Percentiles rank a stretch among this genome's conserved stretches.
These are phyloP conservation scores for Athalia cordata DNA, from an alignment of 2,888 invertebrate species.

Conservation along the genomic window DNA sequence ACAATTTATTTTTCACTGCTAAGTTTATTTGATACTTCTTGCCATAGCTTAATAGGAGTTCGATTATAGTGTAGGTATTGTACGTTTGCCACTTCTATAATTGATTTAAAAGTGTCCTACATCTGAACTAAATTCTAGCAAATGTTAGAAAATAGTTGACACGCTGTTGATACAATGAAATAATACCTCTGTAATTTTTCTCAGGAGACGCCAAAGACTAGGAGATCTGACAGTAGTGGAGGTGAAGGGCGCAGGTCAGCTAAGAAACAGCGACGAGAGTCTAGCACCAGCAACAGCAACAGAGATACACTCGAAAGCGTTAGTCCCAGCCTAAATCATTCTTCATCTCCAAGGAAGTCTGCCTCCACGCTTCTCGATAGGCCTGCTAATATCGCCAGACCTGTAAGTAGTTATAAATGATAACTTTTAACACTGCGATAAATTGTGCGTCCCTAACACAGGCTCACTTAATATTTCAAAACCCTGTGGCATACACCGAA, in stretches of 20 bases:
- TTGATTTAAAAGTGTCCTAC: no score
- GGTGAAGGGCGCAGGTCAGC: conserved; percentile 65
- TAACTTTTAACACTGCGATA: conserved; percentile 23
- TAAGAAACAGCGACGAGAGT: conserved; percentile 72
- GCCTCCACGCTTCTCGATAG: conserved; percentile 78
- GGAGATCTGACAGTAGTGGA: conserved; percentile 65
- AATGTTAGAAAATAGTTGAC: neutral
- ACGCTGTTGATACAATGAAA: neutral
- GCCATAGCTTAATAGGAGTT: no score
- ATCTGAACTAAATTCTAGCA: no score
- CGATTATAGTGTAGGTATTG: no score
- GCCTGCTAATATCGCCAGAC: conserved; percentile 81
- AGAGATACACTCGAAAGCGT: conserved; percentile 70
- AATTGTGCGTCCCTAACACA: neutral
- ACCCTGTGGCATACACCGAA: no score
- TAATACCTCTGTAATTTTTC: conserved; percentile 12
- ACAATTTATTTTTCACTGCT: no score
- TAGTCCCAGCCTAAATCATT: conserved; percentile 73
- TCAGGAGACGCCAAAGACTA: conserved; percentile 70
- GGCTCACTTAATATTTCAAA: no score
- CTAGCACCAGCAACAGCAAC: conserved; percentile 72
- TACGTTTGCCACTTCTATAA: no score
- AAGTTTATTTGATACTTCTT: no score
- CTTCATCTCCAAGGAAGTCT: conserved; percentile 77
- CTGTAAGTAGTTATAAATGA: conserved; percentile 75